Conservation (phyloP, 1,140 invertebrate species). For the Sitobion miscanthi region DNA sequence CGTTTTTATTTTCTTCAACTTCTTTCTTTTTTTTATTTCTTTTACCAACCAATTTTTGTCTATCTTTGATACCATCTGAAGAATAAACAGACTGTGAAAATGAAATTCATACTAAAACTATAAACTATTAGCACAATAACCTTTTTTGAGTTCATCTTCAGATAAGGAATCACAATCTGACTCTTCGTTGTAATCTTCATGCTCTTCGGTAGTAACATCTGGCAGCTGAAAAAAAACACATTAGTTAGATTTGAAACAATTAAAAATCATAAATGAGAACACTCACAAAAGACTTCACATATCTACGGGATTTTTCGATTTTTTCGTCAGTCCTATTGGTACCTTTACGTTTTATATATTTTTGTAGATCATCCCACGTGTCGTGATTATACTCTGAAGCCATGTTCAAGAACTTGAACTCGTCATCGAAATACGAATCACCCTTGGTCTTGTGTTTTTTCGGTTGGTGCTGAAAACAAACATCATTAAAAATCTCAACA, state of each 20-base stretch:
- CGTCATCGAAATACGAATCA: conserved; percentile 75
- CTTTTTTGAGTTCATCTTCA: conserved; percentile 62
- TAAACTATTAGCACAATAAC: conserved; percentile 56
- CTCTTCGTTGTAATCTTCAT: conserved; percentile 58
- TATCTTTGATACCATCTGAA: conserved; percentile 64
- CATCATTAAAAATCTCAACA: conserved; percentile 49
- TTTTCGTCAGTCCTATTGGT: conserved; percentile 82
- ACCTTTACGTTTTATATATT: conserved; percentile 79
- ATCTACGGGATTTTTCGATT: conserved; percentile 71
- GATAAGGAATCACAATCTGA: conserved; percentile 60
- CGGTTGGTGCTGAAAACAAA: conserved; percentile 75
- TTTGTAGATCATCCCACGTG: conserved; percentile 84
- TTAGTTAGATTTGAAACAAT: neutral
- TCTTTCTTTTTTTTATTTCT: conserved; percentile 62
- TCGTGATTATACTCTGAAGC: conserved; percentile 79
- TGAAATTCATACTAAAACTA: neutral
- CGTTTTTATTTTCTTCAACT: conserved; percentile 63
- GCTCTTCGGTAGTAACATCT: conserved; percentile 54
- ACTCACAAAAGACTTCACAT: conserved; percentile 63
- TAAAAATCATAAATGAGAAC: neutral
- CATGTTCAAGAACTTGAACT: conserved; percentile 77
- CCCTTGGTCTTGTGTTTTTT: conserved; percentile 75
- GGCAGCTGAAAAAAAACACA: neutral
- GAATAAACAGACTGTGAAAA: conserved; percentile 53
- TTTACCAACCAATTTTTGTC: conserved; percentile 63